Evolutionary conservation across 2,113 vertebrate genomes (phyloP), one percentile per base, ranked within the genome.

Genomic region (Scomber colias): DNA sequence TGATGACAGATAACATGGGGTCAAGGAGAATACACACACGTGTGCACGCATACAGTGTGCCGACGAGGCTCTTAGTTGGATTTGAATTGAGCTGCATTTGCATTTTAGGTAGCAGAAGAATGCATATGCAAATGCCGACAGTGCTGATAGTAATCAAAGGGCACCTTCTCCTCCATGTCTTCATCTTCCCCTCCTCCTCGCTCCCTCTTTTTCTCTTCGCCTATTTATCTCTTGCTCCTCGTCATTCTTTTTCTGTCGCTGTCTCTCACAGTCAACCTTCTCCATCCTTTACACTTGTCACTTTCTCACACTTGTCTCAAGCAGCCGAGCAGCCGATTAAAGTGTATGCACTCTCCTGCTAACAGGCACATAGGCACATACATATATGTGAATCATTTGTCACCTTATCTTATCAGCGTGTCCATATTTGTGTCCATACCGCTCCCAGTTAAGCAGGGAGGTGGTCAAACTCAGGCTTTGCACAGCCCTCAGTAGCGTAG

Each of bases 111-210:
- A 77, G 85, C 70, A 85, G 75, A 84, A 89, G 86, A 90, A 90
- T 84, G 86, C 87, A 74, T 92, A 93, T 92, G 91, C 88, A 92
- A 93, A 93, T 91, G 88, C 27, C 15, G 81, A 92, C 88, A 81
- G 63, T 81, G 89, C 92, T 88, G 92, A 93, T 93, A 90, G 79
- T 81, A 90, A 93, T 93, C 92, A 92, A 88, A 93, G 90, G 91
- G 89, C 92, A 93, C 90, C 91, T 93, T 93, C 87, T 60, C 75
- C 73, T 79, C 60, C 57, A 14, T 65, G 71, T 72, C 44, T 87
- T 67, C 73, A 71, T 75, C 79, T 75, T 49, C 46, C 55, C 77
- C 19, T 56, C 82, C 55, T 76, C 64, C 6, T 73, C 83, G 3
- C 51, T 70, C 67, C 45, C n/a, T 69, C 53, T 65, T 73, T 75